Evolutionary conservation across 2,888 invertebrate genomes (phyloP).

Genomic region (Drosophila mimica): DNA sequence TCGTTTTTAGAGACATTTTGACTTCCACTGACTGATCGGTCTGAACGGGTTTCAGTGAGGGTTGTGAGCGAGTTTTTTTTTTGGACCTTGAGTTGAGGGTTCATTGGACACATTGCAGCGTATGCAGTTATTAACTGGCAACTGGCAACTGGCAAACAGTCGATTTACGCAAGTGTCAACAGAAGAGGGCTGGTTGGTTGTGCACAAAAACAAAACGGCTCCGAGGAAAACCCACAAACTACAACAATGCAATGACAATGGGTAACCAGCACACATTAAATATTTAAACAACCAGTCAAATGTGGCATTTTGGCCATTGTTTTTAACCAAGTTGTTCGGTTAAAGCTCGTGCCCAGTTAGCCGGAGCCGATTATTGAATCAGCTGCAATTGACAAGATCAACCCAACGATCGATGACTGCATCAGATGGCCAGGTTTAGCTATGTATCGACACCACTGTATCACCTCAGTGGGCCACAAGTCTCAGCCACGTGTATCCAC

Average conservation of each 20-base stretch:
- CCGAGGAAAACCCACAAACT: conserved; percentile 26
- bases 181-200: conserved; percentile 24
- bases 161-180: conserved; percentile 50
- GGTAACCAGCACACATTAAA: conserved; percentile 39
- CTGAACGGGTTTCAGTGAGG: neutral
- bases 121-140: conserved; percentile 38
- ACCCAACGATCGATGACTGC: conserved; percentile 16
- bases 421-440: neutral
- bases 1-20: neutral
- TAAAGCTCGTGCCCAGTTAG: conserved; percentile 26
- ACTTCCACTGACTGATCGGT: too few relatives aligned
- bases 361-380: conserved; percentile 42
- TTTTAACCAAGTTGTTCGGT: conserved; percentile 40
- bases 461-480: conserved; percentile 1
- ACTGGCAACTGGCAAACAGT: conserved; percentile 40
- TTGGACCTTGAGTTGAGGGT: conserved; percentile 38
- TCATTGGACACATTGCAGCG: conserved; percentile 49
- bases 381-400: conserved; percentile 29
- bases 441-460: neutral
- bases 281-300: conserved; percentile 40
- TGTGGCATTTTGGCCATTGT: conserved; percentile 44
- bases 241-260: conserved; percentile 12
- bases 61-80: neutral
- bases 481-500: conserved; percentile 23
- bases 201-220: conserved; percentile 4